phyloP scores from a whole-genome alignment of 2,888 invertebrate species.

The Agrenia bidenticulata region DNA sequence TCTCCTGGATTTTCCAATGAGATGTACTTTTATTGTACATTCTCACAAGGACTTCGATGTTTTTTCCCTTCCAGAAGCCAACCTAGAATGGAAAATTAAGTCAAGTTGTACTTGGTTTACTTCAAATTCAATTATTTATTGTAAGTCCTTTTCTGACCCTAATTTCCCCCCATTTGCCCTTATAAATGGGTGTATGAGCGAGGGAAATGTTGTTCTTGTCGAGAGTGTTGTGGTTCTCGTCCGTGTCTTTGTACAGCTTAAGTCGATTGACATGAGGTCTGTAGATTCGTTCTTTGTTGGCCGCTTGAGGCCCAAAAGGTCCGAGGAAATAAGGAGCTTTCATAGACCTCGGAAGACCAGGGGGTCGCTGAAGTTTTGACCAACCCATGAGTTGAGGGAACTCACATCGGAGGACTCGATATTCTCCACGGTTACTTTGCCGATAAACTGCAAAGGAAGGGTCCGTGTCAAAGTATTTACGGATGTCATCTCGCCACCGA shows the following conservation, averaged over 20 bases:
- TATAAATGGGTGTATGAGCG: constrained; percentile 5
- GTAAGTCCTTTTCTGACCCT: too few species aligned
- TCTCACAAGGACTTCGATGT: constrained; percentile 19
- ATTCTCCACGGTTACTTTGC: constrained; percentile 19
- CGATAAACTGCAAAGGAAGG: constrained; percentile 23
- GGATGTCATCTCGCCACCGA: constrained; percentile 11
- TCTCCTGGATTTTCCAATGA: constrained; percentile 13
- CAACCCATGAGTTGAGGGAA: constrained; percentile 37
- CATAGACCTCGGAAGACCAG: constrained; percentile 22
- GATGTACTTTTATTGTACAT: constrained; percentile 25
- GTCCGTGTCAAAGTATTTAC: constrained; percentile 7
- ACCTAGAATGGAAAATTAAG: too few species aligned
- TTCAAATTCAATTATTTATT: too few species aligned
- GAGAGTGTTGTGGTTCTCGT: constrained; percentile 15
- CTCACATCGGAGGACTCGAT: constrained; percentile 27
- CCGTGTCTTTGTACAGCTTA: constrained; percentile 22
- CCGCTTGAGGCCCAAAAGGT: constrained; percentile 13
- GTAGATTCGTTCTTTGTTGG: constrained; percentile 16
- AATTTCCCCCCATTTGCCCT: constrained; percentile 25
- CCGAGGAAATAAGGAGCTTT: constrained; percentile 30
- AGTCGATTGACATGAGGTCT: constrained; percentile 28
- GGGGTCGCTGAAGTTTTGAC: constrained; percentile 24
- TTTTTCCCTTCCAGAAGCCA: constrained; percentile 22
- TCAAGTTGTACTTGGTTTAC: too few species aligned
- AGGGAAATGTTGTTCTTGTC: constrained; percentile 20